These are phyloP conservation scores for Sinopyrophorus schimmeli DNA, from an alignment of 2,888 invertebrate species.

Conservation along the genomic window DNA sequence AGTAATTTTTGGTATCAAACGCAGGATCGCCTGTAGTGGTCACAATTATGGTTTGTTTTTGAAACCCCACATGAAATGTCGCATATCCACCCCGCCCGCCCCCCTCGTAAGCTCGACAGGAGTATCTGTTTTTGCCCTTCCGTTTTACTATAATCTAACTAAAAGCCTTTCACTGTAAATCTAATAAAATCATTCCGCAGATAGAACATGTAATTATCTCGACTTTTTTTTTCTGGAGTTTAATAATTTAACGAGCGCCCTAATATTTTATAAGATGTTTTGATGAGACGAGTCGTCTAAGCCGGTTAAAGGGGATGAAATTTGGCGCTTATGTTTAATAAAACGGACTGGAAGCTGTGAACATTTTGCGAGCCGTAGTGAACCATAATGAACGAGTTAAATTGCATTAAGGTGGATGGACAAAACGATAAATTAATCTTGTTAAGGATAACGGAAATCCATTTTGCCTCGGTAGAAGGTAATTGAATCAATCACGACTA, in stretches of 20 bases:
- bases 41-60: conserved; percentile 10
- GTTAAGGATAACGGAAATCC: conserved; percentile 20
- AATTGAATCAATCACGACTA: conserved; percentile 17
- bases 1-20: no score
- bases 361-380: no score
- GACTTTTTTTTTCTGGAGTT: no score
- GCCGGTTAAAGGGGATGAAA: no score
- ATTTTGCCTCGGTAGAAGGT: conserved; percentile 18
- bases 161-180: conserved; percentile 9
- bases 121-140: conserved; percentile 6
- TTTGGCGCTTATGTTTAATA: no score
- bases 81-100: conserved; percentile 6
- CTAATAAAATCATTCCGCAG: no score
- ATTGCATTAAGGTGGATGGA: conserved; percentile 7
- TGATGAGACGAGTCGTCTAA: no score
- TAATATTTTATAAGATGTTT: no score
- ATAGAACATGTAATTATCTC: no score
- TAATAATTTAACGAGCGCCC: no score
- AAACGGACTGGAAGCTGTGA: no score
- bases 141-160: conserved; percentile 5
- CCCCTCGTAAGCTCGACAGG: conserved; percentile 3
- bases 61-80: conserved; percentile 3
- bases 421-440: conserved; percentile 19
- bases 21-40: conserved; percentile 10
- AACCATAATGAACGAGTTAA: conserved; percentile 1